Evolutionary conservation across 2,113 vertebrate genomes (phyloP), one percentile per base, ranked within the genome.

Genomic region (Recurvirostra avosetta): DNA sequence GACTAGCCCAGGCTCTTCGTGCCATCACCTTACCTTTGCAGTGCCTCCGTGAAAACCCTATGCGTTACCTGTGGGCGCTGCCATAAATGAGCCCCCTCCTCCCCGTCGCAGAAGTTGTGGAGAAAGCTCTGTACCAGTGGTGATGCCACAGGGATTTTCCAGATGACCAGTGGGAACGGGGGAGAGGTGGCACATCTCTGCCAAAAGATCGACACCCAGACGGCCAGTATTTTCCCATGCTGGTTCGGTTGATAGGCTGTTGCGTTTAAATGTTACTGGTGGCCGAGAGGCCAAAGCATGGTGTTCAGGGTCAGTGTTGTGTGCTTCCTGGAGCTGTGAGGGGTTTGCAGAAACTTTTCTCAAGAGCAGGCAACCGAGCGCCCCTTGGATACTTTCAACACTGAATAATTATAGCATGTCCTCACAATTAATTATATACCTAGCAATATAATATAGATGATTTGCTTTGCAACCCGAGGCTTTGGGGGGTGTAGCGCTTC

Each of bases 111-210:
- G 45, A 36, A 59, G 50, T 18, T 72, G n/a, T 8, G 32, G 76
- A 52, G 73, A 38, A 36, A 40, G 6, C 5, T 0, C 59, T 21
- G 49, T 16, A 27, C 34, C 15, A 3, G 7, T 22, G 5, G 1
- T 27, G 41, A 26, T 2, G 29, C 8, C 18, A 18, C 15, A 7
- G 5, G 70, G 50, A 36, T 36, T 11, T 45, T 34, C 34, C 19
- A 11, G n/a, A 32, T 38, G 72, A 38, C 9, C 32, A 21, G 5
- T 22, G 22, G 41, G 45, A 17, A 9, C 18, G 8, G 45, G 19
- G 25, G 12, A 34, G 13, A 66, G 38, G 38, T 27, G 58, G 36
- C 61, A 38, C 77, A 5, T 63, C n/a, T 21, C 63, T 74, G 26
- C 49, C 10, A 1, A 12, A 53, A 40, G 29, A 34, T 29, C 2